These are phyloP conservation scores for Diplodus sargus DNA, from an alignment of 2,797 vertebrate species.

Conservation along the genomic window DNA sequence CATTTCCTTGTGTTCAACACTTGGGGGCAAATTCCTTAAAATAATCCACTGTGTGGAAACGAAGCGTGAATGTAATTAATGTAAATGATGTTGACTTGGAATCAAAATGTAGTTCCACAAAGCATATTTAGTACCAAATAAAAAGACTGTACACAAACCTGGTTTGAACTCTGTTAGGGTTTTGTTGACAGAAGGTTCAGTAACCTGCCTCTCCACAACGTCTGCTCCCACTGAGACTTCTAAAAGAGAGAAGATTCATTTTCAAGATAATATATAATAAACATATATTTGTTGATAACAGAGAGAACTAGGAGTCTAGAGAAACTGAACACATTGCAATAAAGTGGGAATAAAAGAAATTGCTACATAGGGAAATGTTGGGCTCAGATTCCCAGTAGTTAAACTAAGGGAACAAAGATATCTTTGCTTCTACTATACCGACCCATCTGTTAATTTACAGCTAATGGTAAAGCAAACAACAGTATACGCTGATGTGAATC, in stretches of 20 bases:
- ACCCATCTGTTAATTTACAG: background rate
- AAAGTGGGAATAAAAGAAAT: conserved; percentile 3
- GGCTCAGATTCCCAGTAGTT: background rate
- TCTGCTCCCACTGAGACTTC: conserved; percentile 65
- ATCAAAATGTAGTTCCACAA: background rate
- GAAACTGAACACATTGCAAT: conserved; percentile 5
- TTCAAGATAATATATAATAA: conserved; percentile 2
- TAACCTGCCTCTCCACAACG: conserved; percentile 48
- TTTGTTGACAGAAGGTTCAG: conserved; percentile 63
- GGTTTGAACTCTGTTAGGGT: conserved; percentile 61
- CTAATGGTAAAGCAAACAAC: conserved; percentile 4
- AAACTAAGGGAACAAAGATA: background rate
- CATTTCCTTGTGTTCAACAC: too few species aligned
- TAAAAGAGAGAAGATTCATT: conserved; percentile 45
- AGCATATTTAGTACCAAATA: background rate
- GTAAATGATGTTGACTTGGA: background rate
- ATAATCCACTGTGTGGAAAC: too few species aligned
- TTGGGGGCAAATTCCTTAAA: too few species aligned
- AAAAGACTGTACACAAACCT: conserved; percentile 69
- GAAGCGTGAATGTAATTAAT: background rate
- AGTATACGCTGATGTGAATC: background rate
- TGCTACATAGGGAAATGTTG: background rate
- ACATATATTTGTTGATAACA: background rate
- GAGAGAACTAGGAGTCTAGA: background rate
- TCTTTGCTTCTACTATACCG: conserved; percentile 1